Conservation (phyloP, 2,797 vertebrate species). For the Etheostoma perlongum region DNA sequence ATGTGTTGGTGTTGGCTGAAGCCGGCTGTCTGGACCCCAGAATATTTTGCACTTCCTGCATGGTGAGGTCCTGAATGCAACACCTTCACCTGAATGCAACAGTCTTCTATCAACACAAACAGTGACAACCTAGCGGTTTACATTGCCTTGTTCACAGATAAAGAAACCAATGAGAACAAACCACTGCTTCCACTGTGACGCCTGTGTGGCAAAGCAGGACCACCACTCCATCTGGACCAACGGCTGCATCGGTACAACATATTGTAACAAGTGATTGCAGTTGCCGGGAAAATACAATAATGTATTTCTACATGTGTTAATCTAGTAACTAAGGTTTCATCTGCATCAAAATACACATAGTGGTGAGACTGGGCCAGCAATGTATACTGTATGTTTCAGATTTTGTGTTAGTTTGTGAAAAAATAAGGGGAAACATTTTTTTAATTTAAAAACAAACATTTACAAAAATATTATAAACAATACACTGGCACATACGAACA, state of each 20-base stretch:
- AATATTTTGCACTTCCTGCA: conserved; percentile 94
- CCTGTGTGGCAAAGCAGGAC: conserved; percentile 93
- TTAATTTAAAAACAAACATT: too few relatives aligned
- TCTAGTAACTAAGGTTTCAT: neutral
- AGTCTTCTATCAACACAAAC: neutral
- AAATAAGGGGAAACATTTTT: too few relatives aligned
- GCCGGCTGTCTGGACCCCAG: conserved; percentile 92
- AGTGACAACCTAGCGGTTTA: neutral
- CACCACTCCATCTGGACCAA: conserved; percentile 96
- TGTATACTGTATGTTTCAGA: neutral
- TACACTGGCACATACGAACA: too few relatives aligned
- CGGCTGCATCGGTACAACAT: conserved; percentile 86
- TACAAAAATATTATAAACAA: too few relatives aligned
- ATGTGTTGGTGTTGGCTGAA: conserved; percentile 92
- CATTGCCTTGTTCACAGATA: conserved; percentile 78
- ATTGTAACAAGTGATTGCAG: neutral
- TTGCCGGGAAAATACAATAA: neutral
- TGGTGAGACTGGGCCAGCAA: neutral
- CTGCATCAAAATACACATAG: neutral
- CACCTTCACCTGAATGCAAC: neutral
- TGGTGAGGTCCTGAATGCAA: conserved; percentile 85
- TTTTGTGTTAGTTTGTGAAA: neutral
- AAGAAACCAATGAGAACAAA: conserved; percentile 91
- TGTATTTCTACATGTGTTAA: too few relatives aligned
- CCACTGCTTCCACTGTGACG: conserved; percentile 91